Percentiles rank a stretch among this genome's conserved stretches.
phyloP scores from a whole-genome alignment of 1,140 invertebrate genomes.

The Trialeurodes vaporariorum region DNA sequence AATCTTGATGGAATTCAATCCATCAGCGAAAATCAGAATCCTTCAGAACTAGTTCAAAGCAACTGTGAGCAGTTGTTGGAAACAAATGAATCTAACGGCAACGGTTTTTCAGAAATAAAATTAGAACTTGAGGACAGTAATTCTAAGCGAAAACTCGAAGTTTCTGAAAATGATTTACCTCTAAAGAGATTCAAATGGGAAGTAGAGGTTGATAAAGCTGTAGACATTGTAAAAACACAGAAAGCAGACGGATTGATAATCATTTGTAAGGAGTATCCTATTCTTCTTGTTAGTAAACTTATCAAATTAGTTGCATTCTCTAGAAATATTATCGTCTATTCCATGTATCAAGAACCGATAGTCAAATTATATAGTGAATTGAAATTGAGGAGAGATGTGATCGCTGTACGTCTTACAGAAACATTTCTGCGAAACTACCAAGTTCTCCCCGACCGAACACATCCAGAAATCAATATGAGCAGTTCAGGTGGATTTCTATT shows the following conservation, averaged over 20 bases:
- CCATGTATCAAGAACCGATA: constrained; percentile 62
- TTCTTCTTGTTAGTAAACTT: constrained; percentile 59
- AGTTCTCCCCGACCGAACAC: constrained; percentile 68
- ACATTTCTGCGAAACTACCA: constrained; percentile 85
- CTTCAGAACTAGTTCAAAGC: too few relatives aligned
- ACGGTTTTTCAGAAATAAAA: too few relatives aligned
- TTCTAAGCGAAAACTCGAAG: neutral
- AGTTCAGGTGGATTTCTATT: constrained; percentile 62
- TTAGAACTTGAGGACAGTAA: too few relatives aligned
- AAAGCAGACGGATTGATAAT: constrained; percentile 71
- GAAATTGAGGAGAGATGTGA: constrained; percentile 51
- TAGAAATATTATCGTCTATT: constrained; percentile 73
- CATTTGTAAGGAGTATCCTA: constrained; percentile 70
- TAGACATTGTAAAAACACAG: constrained; percentile 38
- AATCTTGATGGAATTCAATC: too few relatives aligned
- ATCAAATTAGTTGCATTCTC: constrained; percentile 61
- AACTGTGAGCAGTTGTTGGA: too few relatives aligned
- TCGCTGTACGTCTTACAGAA: constrained; percentile 63
- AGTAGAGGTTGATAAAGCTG: constrained; percentile 47
- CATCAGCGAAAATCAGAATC: too few relatives aligned
- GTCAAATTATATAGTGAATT: constrained; percentile 65
- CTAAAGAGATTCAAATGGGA: constrained; percentile 48
- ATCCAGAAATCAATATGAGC: constrained; percentile 68
- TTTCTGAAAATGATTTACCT: constrained; percentile 11
- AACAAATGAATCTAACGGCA: too few relatives aligned